These are phyloP conservation scores for Gallinago jamesoni DNA, from an alignment of 2,113 vertebrate genomes.

Conservation along the genomic window DNA sequence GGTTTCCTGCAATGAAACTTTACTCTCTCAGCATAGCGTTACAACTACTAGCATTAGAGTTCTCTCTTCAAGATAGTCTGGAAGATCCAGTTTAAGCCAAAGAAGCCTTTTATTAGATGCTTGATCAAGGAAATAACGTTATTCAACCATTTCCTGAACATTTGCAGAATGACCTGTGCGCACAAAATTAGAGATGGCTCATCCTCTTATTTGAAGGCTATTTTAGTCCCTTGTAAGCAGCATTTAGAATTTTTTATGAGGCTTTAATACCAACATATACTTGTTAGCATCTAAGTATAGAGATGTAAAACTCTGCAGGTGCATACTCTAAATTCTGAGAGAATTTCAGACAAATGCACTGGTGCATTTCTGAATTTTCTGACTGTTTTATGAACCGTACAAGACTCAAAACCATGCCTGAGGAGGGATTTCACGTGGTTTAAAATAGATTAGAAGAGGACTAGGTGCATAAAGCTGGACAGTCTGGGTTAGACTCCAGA, in stretches of 20 bases:
- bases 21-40: background rate
- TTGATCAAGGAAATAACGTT: background rate
- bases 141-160: slow-evolving; percentile 15
- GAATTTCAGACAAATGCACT: background rate
- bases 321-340: background rate
- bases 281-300: background rate
- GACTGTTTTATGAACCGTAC: background rate
- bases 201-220: background rate
- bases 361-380: background rate
- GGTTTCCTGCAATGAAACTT: background rate
- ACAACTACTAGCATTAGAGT: background rate
- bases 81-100: background rate
- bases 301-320: background rate
- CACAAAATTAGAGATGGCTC: background rate
- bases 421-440: background rate
- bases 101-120: background rate
- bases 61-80: background rate
- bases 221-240: background rate
- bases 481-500: background rate
- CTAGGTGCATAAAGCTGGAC: background rate
- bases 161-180: background rate
- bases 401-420: background rate
- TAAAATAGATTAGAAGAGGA: background rate
- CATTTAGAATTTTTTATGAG: background rate
- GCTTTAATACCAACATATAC: background rate